Percentiles rank a stretch among this genome's conserved stretches.
Conservation (phyloP, 2,113 vertebrate genomes). For the Pholis gunnellus region DNA sequence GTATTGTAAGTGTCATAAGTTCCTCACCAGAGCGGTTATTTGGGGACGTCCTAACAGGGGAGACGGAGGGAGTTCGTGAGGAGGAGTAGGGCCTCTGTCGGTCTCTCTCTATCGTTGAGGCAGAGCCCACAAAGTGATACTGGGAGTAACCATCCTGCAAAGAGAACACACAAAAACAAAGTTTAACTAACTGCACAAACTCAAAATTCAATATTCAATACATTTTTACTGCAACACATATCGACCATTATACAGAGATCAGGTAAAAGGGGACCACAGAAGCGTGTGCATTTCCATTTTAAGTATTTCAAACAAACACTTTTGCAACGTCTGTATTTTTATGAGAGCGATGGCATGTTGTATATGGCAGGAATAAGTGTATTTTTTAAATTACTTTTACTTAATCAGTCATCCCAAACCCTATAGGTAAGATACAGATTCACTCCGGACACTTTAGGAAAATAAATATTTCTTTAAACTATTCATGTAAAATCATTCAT, state of each 20-base stretch:
- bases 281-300: neutral
- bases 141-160: conserved; percentile 97
- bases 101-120: conserved; percentile 98
- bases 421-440: neutral
- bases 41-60: conserved; percentile 96
- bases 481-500: neutral
- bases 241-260: neutral
- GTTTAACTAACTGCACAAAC: neutral
- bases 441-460: neutral
- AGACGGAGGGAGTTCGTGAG: conserved; percentile 97
- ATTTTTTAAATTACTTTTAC: neutral
- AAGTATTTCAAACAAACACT: neutral
- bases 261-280: neutral
- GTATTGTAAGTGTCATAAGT: neutral
- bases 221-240: neutral
- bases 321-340: neutral
- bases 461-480: neutral
- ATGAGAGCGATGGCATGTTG: neutral
- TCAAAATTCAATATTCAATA: conserved; percentile 1
- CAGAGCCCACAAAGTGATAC: conserved; percentile 98
- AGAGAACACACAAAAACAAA: conserved; percentile 42
- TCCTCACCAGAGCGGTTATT: conserved; percentile 97
- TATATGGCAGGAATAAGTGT: neutral
- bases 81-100: conserved; percentile 97
- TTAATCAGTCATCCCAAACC: neutral